These are phyloP conservation scores for Girardia tigrina DNA, from an alignment of 2,888 invertebrate species.

Conservation along the genomic window DNA sequence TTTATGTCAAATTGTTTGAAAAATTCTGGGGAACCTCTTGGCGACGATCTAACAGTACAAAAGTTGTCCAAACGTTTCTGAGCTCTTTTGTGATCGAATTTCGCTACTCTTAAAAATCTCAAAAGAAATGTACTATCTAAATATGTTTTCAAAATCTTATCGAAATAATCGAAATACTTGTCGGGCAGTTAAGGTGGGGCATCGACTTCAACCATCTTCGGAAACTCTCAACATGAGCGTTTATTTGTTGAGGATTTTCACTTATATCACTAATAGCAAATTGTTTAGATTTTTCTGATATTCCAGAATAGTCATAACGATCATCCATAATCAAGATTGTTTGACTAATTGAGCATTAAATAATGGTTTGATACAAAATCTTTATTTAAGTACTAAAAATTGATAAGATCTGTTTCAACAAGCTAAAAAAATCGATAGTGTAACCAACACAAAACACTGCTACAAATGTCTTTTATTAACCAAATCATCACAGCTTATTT, in stretches of 20 bases:
- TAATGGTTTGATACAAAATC: too few species aligned
- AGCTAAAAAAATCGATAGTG: too few species aligned
- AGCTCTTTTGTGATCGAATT: constrained; percentile 24
- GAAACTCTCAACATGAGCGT: constrained; percentile 35
- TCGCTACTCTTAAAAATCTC: constrained; percentile 10
- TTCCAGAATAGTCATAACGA: neutral
- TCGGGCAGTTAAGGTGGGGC: constrained; percentile 33
- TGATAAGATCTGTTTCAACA: too few species aligned
- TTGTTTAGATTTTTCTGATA: neutral
- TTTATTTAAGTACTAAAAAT: too few species aligned
- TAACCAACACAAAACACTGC: too few species aligned
- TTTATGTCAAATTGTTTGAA: too few species aligned
- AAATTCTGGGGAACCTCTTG: neutral
- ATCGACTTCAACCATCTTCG: constrained; percentile 31
- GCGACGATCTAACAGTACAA: constrained; percentile 10
- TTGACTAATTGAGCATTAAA: too few species aligned
- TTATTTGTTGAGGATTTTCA: constrained; percentile 52
- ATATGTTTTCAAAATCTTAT: too few species aligned
- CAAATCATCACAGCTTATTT: too few species aligned
- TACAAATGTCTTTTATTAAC: too few species aligned
- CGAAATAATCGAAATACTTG: too few species aligned
- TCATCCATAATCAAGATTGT: too few species aligned
- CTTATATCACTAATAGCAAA: constrained; percentile 53
- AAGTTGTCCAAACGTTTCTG: constrained; percentile 24
- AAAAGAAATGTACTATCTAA: constrained; percentile 9